phyloP scores from a whole-genome alignment of 64 coral and sea anemone species.

The Catalaphyllia jardinei region DNA sequence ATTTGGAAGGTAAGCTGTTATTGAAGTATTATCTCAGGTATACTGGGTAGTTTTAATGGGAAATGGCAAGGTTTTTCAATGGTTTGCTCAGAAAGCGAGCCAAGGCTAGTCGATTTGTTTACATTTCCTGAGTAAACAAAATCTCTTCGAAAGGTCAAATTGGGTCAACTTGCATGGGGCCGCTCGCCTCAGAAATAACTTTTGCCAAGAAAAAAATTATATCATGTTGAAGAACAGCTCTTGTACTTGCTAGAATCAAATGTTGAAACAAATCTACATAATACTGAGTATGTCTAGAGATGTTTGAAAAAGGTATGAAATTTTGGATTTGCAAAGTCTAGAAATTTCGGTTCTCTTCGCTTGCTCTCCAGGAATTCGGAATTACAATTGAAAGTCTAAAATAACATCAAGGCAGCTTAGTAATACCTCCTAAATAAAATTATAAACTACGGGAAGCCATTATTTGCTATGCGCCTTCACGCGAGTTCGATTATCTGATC shows the following conservation, averaged over 20 bases:
- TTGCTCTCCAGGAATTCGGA: too few species aligned
- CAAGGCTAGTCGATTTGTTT: slow-evolving; percentile 43
- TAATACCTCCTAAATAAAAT: slow-evolving; percentile 49
- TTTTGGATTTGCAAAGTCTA: slow-evolving; percentile 21
- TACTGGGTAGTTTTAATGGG: slow-evolving; percentile 44
- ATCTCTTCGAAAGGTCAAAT: slow-evolving; percentile 33
- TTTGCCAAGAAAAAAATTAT: slow-evolving; percentile 36
- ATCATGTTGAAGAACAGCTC: slow-evolving; percentile 20
- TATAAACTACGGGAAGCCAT: slow-evolving; percentile 25
- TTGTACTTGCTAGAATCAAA: slow-evolving; percentile 4
- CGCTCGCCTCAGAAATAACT: slow-evolving; percentile 31
- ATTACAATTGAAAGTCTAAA: too few species aligned
- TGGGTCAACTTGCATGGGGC: slow-evolving; percentile 30
- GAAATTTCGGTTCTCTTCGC: too few species aligned
- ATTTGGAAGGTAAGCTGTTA: slow-evolving; percentile 44
- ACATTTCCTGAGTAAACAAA: slow-evolving; percentile 39
- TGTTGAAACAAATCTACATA: slow-evolving; percentile 19
- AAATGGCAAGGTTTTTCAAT: slow-evolving; percentile 42
- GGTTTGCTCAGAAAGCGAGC: slow-evolving; percentile 44
- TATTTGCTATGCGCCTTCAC: slow-evolving; percentile 42
- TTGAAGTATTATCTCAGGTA: slow-evolving; percentile 33
- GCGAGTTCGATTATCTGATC: slow-evolving; percentile 34
- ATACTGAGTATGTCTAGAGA: slow-evolving; percentile 26
- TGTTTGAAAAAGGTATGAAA: slow-evolving; percentile 11
- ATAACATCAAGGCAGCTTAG: too few species aligned